Base-by-base conservation (phyloP, 2,797 vertebrate genomes). In the Sylvilagus floridanus region DNA sequence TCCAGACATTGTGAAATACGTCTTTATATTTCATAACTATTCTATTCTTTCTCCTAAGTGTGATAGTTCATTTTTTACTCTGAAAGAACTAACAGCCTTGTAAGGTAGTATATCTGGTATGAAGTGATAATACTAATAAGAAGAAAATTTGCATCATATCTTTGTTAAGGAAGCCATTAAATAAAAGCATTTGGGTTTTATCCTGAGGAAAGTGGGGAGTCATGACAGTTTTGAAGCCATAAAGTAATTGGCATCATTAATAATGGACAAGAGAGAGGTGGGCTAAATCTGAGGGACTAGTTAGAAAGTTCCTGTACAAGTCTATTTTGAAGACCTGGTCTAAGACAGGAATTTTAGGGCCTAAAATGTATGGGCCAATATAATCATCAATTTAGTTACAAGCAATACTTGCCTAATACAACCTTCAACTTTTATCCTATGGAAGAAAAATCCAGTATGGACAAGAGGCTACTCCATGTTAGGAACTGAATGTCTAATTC, bases 131-230 rank as follows among this genome's bases (percentile, higher is more conserved):
- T 85, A 88, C 50, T 77, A 95, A 42, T 54, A 91, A 63, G 69
- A 76, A 92, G 14, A 22, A 93, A 91, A 52, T 66, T 37, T 83
- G 8, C 78, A 83, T 73, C 32, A 60, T 17, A 72, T 88, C 32
- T 73, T 86, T 42, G 30, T 77, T 89, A 86, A 83, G 77, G 14
- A 72, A 11, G 28, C 11, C 32, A 14, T 86, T 85, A 94, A 50
- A 86, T 78, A 72, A 94, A 94, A 95, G 14, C 37, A 89, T 73
- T 75, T 54, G 24, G 7, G 75, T 76, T 85, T 86, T 68, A 76
- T 85, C 28, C 26, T 66, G 21, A 69, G 19, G 37, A 95, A 16
- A 92, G 63, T 3, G 42, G 9, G n/a, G 28, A 32, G 1, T 47
- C 35, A 83, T 63, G 19, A 90, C 60, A 83, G 4, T 75, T 42